Conservation (phyloP, 2,888 invertebrate species). For the Heterodera filipjevi region DNA sequence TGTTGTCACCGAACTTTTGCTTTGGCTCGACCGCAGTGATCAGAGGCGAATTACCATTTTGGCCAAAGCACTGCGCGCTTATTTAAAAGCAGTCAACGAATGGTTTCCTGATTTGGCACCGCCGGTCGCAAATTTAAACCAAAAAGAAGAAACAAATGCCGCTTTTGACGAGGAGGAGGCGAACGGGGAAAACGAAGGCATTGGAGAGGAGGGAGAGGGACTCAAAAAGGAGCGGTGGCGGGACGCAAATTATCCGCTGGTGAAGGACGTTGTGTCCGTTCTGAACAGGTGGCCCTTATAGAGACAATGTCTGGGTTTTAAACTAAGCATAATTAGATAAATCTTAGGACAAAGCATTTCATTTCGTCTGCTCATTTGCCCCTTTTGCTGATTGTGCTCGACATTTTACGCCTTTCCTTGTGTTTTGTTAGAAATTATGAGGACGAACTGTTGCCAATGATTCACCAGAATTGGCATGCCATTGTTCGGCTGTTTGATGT, state of each 20-base stretch:
- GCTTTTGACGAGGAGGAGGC: conserved; percentile 19
- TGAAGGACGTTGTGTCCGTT: conserved; percentile 25
- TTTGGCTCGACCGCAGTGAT: conserved; percentile 42
- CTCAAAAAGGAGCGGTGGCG: neutral
- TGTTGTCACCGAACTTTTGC: conserved; percentile 44
- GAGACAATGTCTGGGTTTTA: neutral
- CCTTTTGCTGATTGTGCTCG: conserved; percentile 35
- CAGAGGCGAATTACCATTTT: conserved; percentile 38
- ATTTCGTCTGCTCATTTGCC: conserved; percentile 34
- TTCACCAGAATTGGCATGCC: conserved; percentile 56
- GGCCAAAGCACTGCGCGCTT: conserved; percentile 42
- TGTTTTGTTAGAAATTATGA: conserved; percentile 45
- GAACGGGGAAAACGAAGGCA: conserved; percentile 1
- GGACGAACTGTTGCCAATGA: conserved; percentile 58
- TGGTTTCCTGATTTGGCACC: conserved; percentile 41
- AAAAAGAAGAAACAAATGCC: neutral
- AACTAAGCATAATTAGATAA: conserved; percentile 12
- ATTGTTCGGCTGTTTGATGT: conserved; percentile 36
- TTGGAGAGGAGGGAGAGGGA: neutral
- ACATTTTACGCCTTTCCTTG: conserved; percentile 39
- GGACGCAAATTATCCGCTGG: conserved; percentile 21
- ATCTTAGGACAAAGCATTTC: conserved; percentile 38
- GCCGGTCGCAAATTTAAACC: neutral
- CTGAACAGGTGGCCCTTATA: conserved; percentile 30
- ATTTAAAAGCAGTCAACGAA: conserved; percentile 40